Evolutionary conservation across 2,797 vertebrate genomes (phyloP).

Genomic region (Channallabes apus): DNA sequence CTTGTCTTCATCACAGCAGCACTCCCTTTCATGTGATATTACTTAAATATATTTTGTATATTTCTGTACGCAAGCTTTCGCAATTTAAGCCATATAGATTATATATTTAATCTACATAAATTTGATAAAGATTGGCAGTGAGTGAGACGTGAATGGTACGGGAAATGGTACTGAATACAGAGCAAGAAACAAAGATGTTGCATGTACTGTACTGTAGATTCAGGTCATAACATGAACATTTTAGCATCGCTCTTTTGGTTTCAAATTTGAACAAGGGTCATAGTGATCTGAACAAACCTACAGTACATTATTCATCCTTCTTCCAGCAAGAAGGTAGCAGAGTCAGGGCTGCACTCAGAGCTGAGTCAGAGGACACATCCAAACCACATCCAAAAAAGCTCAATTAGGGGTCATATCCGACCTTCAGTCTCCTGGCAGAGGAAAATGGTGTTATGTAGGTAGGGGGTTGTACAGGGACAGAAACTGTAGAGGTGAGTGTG

Average conservation of each 20-base stretch:
- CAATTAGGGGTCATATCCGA: slow-evolving; percentile 34
- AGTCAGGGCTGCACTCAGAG: background rate
- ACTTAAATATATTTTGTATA: background rate
- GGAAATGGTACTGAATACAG: background rate
- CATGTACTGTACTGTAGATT: background rate
- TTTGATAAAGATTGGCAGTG: background rate
- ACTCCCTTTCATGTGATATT: background rate
- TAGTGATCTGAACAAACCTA: background rate
- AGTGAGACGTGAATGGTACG: background rate
- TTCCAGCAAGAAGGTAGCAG: background rate
- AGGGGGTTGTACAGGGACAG: slow-evolving; percentile 39
- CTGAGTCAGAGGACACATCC: slow-evolving; percentile 27
- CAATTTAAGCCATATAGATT: background rate
- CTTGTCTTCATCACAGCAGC: too few species aligned
- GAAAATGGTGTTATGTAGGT: slow-evolving; percentile 59
- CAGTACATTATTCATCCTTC: background rate
- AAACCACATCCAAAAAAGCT: slow-evolving; percentile 8
- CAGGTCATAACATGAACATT: background rate
- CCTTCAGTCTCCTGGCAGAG: slow-evolving; percentile 35
- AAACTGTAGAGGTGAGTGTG: slow-evolving; percentile 49
- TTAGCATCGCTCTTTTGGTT: background rate
- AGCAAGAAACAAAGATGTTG: background rate
- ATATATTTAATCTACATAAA: background rate
- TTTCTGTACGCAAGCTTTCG: background rate
- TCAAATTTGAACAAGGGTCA: background rate